These are phyloP conservation scores for Rhagologus leucostigma DNA, from an alignment of 2,113 vertebrate species.

Conservation along the genomic window DNA sequence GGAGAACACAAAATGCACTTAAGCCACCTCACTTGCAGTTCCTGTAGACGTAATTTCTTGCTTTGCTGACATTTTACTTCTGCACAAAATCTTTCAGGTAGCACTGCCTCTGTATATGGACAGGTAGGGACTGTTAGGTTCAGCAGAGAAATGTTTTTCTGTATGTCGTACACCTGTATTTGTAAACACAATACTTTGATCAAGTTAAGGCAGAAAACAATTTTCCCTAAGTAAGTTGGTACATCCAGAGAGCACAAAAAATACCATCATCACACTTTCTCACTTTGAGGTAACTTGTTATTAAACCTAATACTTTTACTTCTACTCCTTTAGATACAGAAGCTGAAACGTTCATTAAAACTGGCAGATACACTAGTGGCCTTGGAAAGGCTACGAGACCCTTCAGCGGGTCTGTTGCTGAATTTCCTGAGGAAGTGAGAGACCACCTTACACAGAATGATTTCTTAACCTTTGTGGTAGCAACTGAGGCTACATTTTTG, in stretches of 20 bases:
- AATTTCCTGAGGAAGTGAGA: not conserved
- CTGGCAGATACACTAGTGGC: too few species aligned
- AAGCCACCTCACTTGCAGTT: not conserved
- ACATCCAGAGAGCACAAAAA: not conserved
- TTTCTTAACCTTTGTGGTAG: not conserved
- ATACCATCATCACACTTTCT: not conserved
- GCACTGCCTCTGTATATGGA: not conserved
- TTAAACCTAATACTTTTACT: not conserved
- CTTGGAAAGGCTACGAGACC: not conserved
- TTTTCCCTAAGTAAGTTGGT: not conserved
- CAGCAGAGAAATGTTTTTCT: not conserved
- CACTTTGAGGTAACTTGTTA: not conserved
- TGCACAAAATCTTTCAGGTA: not conserved
- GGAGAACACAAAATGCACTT: not conserved
- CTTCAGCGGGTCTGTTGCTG: accelerated
- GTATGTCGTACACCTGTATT: not conserved
- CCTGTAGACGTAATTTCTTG: not conserved
- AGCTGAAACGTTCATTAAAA: not conserved
- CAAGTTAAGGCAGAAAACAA: not conserved
- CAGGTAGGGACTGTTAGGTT: not conserved
- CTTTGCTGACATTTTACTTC: not conserved
- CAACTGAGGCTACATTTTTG: not conserved
- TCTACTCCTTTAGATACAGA: not conserved
- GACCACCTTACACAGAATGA: not conserved
- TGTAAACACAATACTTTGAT: not conserved